phyloP scores from a whole-genome alignment of 1,140 invertebrate genomes.

The Halesus radiatus region DNA sequence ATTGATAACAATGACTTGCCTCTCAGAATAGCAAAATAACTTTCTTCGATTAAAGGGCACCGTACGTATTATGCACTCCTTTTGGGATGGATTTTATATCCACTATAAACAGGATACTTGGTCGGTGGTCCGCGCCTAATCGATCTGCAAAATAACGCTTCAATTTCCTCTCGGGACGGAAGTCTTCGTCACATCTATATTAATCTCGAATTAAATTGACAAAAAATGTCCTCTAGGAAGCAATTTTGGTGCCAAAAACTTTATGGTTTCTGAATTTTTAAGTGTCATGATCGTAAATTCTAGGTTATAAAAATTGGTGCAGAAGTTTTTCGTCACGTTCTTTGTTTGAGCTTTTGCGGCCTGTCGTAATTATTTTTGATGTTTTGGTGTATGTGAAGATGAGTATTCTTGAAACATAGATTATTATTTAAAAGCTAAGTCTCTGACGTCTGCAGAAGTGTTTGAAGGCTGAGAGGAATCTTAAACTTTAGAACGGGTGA shows the following conservation, averaged over 20 bases:
- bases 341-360: too few species aligned
- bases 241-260: neutral
- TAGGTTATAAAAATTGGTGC: neutral
- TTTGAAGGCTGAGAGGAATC: too few species aligned
- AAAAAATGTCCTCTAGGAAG: neutral
- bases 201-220: neutral
- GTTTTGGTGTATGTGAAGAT: too few species aligned
- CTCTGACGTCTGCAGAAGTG: too few species aligned
- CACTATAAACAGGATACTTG: slow-evolving; percentile 6
- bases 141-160: neutral
- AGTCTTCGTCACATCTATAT: slow-evolving; percentile 5
- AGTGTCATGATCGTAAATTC: neutral
- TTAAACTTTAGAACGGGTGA: too few species aligned
- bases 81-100: neutral
- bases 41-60: too few species aligned
- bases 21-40: too few species aligned
- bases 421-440: too few species aligned
- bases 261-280: neutral
- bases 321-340: too few species aligned
- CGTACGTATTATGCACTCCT: neutral
- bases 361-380: too few species aligned
- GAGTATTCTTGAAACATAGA: too few species aligned
- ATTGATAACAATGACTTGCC: too few species aligned
- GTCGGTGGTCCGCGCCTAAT: slow-evolving; percentile 26
- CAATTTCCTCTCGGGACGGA: slow-evolving; percentile 9